Evolutionary conservation across 2,113 vertebrate species (phyloP).

Genomic region (Ophthalmolycus amberensis): DNA sequence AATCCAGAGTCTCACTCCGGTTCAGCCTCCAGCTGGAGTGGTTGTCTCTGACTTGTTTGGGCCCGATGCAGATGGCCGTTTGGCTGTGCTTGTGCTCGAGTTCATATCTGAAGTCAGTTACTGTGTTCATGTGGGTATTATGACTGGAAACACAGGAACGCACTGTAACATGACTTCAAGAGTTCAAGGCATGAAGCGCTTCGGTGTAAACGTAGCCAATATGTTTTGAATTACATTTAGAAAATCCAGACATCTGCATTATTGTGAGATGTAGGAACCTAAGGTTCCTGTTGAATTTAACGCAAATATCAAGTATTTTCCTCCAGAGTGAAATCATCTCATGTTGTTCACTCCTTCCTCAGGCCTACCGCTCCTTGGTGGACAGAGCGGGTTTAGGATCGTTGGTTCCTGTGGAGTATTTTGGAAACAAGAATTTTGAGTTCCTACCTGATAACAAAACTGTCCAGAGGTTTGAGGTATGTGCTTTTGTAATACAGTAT

Average conservation of each 20-base stretch:
- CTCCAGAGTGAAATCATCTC: background rate
- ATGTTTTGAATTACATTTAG: background rate
- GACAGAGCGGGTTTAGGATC: constrained; percentile 94
- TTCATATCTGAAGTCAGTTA: background rate
- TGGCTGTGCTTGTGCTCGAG: background rate
- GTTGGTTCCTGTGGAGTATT: constrained; percentile 93
- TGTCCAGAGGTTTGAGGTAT: constrained; percentile 94
- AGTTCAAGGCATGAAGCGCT: background rate
- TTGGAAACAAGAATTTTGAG: constrained; percentile 89
- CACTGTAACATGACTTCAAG: background rate
- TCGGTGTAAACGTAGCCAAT: background rate
- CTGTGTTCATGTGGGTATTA: background rate
- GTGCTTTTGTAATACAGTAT: background rate
- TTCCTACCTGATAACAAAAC: constrained; percentile 91
- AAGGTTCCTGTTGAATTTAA: background rate
- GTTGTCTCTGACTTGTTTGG: background rate
- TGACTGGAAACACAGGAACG: background rate
- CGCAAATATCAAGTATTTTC: background rate
- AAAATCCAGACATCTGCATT: background rate
- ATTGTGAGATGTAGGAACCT: background rate
- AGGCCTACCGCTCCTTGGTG: constrained; percentile 87
- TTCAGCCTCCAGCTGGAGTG: background rate
- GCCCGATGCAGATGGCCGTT: background rate
- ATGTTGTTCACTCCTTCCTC: constrained; percentile 11
- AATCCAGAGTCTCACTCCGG: background rate